Evolutionary conservation across 1,140 invertebrate species (phyloP), one percentile per base, ranked within the genome.

Genomic region (Drosophila nigrodunni): DNA sequence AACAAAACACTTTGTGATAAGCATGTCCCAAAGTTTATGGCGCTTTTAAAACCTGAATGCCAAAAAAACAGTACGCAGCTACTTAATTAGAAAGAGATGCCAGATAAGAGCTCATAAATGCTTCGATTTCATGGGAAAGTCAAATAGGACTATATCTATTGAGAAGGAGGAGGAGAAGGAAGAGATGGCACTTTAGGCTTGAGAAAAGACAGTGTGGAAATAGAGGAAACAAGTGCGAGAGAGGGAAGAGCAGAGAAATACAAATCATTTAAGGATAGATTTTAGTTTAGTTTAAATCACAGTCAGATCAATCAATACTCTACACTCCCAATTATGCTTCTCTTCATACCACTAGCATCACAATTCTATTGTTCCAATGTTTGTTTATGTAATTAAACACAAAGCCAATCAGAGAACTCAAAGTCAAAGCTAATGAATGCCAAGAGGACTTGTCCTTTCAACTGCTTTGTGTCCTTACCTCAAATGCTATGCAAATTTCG

Each of bases 1-100:
- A 89, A 90, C 78, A 89, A 90, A 90, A 90, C 78, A 78, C 71
- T 88, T 73, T 74, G 25, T 77, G 83, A 83, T 87, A 88, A 78
- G 54, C 59, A 61, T 73, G 50, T 67, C 46, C 39, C 55, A 25
- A 55, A 59, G 44, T 80, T 87, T 80, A 88, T 74, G 79, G 83
- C 49, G 50, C 59, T 49, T 18, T 13, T 61, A 61, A 30, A 62
- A 78, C 65, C 73, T 68, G 58, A 47, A 61, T 47, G 6, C 39
- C 18, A n/a, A 47, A 15, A 30, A 30, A 30, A 30, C 3, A 30
- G 25, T 5, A 21, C 35, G 54, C 10, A 41, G 72, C 43, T 41
- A 50, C 52, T 78, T 78, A 69, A 78, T 78, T 78, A 75, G 72
- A 69, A 13, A 18, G 61, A 65, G 65, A 78, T 65, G 73, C 7